Conservation (phyloP, 2,113 vertebrate genomes). For the Merops nubicus region DNA sequence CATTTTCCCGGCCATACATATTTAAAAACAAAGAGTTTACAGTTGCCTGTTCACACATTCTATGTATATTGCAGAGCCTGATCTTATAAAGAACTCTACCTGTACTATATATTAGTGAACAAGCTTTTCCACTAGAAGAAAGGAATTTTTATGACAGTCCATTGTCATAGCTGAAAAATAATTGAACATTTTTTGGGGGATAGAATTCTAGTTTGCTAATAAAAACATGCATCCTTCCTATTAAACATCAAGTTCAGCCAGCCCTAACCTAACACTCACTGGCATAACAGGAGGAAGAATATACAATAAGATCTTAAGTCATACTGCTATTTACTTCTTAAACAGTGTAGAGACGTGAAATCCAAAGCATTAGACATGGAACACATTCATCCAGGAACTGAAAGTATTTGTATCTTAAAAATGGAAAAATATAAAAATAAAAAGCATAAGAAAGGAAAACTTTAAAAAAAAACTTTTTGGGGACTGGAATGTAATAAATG, state of each 20-base stretch:
- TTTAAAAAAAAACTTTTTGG: neutral
- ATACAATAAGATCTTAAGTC: neutral
- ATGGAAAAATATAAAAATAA: neutral
- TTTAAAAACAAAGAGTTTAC: neutral
- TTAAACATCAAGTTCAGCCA: neutral
- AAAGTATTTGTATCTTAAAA: neutral
- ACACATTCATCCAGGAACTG: neutral
- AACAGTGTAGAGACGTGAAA: neutral
- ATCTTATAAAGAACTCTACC: neutral
- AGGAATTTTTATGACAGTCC: neutral
- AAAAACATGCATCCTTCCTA: neutral
- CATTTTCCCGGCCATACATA: neutral
- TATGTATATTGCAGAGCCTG: neutral
- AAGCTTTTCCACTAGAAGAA: neutral
- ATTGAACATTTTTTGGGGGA: neutral
- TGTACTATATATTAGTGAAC: neutral
- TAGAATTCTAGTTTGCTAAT: neutral
- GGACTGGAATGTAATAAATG: neutral
- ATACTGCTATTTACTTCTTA: neutral
- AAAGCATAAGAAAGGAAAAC: neutral
- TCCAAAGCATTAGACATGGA: neutral
- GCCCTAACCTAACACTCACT: neutral
- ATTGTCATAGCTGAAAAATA: neutral
- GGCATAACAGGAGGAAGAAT: neutral
- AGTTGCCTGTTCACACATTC: neutral